A percentile compares a stretch with the other conserved stretches of the same genome.
Evolutionary conservation across 2,113 vertebrate genomes (phyloP).

Genomic region (Aspidoscelis tigris): DNA sequence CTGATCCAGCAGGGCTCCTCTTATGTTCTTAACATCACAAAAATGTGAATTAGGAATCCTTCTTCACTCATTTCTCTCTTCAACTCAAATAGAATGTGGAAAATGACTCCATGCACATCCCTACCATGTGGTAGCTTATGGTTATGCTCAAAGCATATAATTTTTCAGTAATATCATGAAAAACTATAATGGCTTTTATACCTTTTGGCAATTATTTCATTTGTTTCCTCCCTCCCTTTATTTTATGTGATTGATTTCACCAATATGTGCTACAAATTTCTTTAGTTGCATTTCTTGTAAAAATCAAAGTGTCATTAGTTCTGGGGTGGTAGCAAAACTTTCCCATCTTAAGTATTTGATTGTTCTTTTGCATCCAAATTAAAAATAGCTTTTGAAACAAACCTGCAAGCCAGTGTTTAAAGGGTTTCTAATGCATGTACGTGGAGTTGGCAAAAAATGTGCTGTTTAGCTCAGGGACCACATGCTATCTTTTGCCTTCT

Average conservation of each 20-base stretch:
- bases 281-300: constrained; percentile 31
- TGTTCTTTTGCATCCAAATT: neutral
- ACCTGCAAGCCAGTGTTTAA: neutral
- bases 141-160: constrained; percentile 13
- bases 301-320: constrained; percentile 10
- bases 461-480: neutral
- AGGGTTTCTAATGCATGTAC: neutral
- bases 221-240: constrained; percentile 18
- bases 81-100: too few species aligned
- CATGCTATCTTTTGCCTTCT: neutral
- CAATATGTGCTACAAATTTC: constrained; percentile 24
- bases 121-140: too few species aligned
- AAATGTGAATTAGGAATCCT: too few species aligned
- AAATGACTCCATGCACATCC: too few species aligned
- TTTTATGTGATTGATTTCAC: constrained; percentile 33
- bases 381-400: neutral
- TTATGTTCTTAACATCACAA: too few species aligned
- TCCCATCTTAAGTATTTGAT: neutral
- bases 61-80: too few species aligned
- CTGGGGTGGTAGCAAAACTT: neutral
- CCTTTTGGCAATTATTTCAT: constrained; percentile 28
- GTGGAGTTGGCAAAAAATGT: neutral
- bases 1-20: too few species aligned
- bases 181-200: constrained; percentile 31
- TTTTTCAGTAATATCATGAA: constrained; percentile 33